Conservation (phyloP, 2,797 vertebrate species). For the Neomorphus geoffroyi region DNA sequence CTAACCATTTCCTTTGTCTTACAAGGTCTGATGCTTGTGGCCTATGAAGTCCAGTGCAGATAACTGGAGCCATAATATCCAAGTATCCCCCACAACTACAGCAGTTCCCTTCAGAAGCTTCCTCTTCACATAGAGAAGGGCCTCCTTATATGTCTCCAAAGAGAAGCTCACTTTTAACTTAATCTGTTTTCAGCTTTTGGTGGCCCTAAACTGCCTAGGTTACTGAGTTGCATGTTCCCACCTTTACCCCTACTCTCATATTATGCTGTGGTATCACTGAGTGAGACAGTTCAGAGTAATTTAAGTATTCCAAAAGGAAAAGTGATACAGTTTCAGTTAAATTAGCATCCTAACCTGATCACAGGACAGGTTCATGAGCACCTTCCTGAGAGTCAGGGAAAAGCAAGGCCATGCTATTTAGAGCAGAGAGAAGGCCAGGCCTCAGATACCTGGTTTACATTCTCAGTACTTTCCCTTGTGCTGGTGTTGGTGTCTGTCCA, state of each 20-base stretch:
- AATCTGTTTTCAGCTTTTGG: not conserved
- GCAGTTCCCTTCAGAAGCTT: not conserved
- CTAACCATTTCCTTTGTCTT: not conserved
- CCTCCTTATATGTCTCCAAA: not conserved
- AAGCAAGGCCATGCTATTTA: not conserved
- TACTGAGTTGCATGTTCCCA: not conserved
- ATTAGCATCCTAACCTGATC: not conserved
- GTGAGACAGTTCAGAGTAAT: not conserved
- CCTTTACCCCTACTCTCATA: not conserved
- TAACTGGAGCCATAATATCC: not conserved
- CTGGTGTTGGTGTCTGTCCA: not conserved
- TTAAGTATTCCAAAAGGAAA: not conserved
- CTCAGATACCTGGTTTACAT: not conserved
- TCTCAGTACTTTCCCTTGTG: not conserved
- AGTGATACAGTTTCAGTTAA: not conserved
- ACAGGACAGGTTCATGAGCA: not conserved
- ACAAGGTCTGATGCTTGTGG: not conserved
- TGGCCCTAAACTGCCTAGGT: not conserved
- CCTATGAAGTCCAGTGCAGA: not conserved
- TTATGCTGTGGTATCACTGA: not conserved
- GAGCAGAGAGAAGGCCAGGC: not conserved
- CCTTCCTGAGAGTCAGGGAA: not conserved
- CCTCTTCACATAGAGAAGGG: not conserved
- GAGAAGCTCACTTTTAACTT: not conserved
- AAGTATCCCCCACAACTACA: not conserved